Base-by-base conservation (phyloP, 2,888 invertebrate genomes). In the Diarsia mendica region DNA sequence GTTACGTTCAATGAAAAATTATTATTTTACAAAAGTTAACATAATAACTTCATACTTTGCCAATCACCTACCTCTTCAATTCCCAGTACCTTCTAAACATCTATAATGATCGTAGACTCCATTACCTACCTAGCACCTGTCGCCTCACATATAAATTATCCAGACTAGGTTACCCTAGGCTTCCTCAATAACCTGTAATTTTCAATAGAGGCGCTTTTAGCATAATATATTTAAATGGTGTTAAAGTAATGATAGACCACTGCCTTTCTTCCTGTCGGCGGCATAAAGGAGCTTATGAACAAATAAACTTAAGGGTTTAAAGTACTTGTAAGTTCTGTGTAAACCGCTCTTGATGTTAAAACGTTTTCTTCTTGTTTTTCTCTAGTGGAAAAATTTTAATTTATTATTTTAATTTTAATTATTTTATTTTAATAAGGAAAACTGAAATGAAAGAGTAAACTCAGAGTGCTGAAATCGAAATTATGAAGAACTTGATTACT, bases 101-200 rank as follows among this genome's bases (percentile, higher is more conserved):
- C n/a, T 48, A 33, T 68, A 75, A 72, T 79, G 23, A 15, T 55
- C 33, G n/a, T 13, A 65, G 48, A 60, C 8, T 33, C 60, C 49
- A 63, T 58, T 48, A 46, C 13, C 20, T 8, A 15, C 33, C 11
- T 5, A 44, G 28, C 72, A 82, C 18, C 75, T 75, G 75, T 79
- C 67, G n/a, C 39, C 10, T 60, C 60, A 55, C 48, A 75, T 63
- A 69, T 75, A 79, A 72, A 75, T 79, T 69, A 72, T 60, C 13
- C 8, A 20, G 51, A 51, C 69, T 61, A 55, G 3, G 28, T 18
- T 48, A 65, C 73, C 68, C 23, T 13, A 11, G 48, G 69, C 23
- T 39, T 49, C 68, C 46, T 55, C 13, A 51, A 49, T 70, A 75
- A 66, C 64, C 67, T 20, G 46, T 71, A 72, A 71, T 58, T 66